A percentile compares a stretch with the other conserved stretches of the same genome.
phyloP scores from a whole-genome alignment of 2,888 invertebrate species.

The Erannis defoliaria region DNA sequence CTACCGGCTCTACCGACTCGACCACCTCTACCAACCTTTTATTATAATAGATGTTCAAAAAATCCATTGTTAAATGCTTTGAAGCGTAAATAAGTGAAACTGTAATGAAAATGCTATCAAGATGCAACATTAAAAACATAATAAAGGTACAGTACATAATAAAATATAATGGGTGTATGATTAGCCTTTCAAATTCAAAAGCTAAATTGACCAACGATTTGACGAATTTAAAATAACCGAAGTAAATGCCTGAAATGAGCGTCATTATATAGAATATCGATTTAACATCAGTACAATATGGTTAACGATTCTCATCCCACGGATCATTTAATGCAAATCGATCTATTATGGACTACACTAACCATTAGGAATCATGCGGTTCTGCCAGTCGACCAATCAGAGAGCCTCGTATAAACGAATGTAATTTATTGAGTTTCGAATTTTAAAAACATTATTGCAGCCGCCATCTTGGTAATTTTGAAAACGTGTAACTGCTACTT shows the following conservation, averaged over 20 bases:
- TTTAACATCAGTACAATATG: conserved; percentile 68
- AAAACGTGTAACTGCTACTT: conserved; percentile 69
- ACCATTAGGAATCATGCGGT: conserved; percentile 61
- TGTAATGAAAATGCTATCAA: conserved; percentile 31
- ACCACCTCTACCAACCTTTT: no score
- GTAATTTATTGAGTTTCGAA: conserved; percentile 81
- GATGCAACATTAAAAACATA: conserved; percentile 12
- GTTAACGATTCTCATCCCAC: conserved; percentile 79
- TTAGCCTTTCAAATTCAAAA: conserved; percentile 29
- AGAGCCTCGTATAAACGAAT: conserved; percentile 67
- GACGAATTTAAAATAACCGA: conserved; percentile 51
- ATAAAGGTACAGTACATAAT: conserved; percentile 16
- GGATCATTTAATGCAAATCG: conserved; percentile 84
- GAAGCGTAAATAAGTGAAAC: neutral
- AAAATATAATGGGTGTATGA: conserved; percentile 18
- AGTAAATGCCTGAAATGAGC: conserved; percentile 61
- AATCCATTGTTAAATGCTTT: neutral
- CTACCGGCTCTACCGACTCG: no score
- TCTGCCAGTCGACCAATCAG: conserved; percentile 63
- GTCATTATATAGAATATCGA: conserved; percentile 58
- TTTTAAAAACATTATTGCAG: conserved; percentile 73
- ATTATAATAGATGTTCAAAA: neutral
- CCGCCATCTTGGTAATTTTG: conserved; percentile 78
- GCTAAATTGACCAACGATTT: conserved; percentile 25
- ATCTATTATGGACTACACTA: conserved; percentile 74